Base-by-base conservation (phyloP, 2,113 vertebrate species). In the Cinclus mexicanus region DNA sequence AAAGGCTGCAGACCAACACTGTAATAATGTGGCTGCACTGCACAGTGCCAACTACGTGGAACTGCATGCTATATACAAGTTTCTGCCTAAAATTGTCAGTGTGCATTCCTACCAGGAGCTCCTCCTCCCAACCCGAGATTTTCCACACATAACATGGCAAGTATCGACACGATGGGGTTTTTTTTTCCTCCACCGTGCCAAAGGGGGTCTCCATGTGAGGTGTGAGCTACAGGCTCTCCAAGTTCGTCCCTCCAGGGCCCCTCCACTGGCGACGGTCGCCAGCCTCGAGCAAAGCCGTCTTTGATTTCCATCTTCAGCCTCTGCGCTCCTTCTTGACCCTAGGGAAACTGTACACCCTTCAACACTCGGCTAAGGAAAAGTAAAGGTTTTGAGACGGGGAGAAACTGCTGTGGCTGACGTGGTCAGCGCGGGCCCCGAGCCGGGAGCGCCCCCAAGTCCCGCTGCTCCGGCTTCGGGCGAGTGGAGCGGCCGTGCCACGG, bases 161-260 rank as follows among this genome's bases (percentile, higher is more conserved):
- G 4, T 11, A 15, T 17, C 35, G 64, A 59, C 6, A 19, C 0
- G 24, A 28, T 17, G 19, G 9, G 1, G 0, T 22, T 37, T 49
- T 33, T 47, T 29, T 22, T 39, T 6, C 3, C 6, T 6, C 3
- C 6, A 1, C 15, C 7, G 25, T 41, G 56, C 25, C 14, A 33
- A 60, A 60, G 11, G 5, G 33, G 13, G 3, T 49, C 50, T 60
- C 26, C 49, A 7, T 5, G 23, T 7, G 29, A 33, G 12, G 11
- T 47, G 41, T 14, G 49, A 33, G 24, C 23, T 61, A 15, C 46
- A 31, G 20, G 10, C 19, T 52, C 35, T 20, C 29, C 1, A 50
- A 9, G 2, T 42, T 46, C 12, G 16, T 29, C 23, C 23, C 19
- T 7, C 28, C 2, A 3, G 4, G 24, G 16, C 5, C 24, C 29